Evolutionary conservation across 2,113 vertebrate species (phyloP).

Genomic region (Caloenas nicobarica): DNA sequence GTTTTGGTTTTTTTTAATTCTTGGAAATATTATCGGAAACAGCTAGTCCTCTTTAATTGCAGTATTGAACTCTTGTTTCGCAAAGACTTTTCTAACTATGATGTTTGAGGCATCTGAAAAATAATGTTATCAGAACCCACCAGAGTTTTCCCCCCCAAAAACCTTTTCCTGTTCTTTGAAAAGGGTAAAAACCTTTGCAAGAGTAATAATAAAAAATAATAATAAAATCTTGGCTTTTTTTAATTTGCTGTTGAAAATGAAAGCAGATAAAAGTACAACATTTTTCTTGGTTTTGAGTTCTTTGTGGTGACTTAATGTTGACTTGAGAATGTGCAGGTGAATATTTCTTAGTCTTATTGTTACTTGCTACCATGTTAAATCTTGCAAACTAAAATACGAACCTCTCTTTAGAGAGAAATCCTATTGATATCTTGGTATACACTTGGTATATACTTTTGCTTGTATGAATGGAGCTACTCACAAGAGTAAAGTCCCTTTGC

Average conservation of each 20-base stretch:
- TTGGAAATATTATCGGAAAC: not conserved
- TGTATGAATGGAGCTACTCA: not conserved
- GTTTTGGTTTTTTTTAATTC: not conserved
- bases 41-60: not conserved
- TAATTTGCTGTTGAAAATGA: not conserved
- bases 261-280: not conserved
- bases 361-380: not conserved
- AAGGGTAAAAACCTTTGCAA: not conserved
- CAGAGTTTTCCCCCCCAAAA: fast-evolving
- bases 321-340: not conserved
- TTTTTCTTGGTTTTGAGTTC: not conserved
- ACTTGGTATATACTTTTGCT: not conserved
- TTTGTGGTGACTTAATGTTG: not conserved
- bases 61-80: not conserved
- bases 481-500: not conserved
- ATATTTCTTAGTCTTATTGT: not conserved
- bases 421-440: not conserved
- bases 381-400: not conserved
- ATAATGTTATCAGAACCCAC: not conserved
- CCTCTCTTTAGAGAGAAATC: not conserved
- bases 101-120: not conserved
- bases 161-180: not conserved
- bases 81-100: not conserved
- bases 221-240: not conserved
- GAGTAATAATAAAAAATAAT: not conserved